Conservation (phyloP, 2,113 vertebrate species). For the Polyodon spathula region DNA sequence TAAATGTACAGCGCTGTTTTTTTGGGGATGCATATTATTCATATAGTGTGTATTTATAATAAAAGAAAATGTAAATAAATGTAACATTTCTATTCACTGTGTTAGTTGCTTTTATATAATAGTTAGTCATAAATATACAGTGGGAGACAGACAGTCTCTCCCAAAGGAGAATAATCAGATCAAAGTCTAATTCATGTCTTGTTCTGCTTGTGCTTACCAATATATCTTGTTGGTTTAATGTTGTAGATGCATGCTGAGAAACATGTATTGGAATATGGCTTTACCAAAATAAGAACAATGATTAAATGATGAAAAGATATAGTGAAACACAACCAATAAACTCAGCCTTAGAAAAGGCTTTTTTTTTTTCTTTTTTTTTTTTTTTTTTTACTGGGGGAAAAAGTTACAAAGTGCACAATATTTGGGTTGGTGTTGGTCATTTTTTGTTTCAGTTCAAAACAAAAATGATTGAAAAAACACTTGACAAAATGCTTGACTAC, state of each 20-base stretch:
- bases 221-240: neutral
- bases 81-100: neutral
- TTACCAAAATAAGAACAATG: too few species aligned
- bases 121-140: neutral
- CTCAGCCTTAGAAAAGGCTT: too few species aligned
- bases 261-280: neutral
- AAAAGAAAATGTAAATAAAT: neutral
- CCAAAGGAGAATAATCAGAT: neutral
- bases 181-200: neutral
- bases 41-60: neutral
- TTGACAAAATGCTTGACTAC: too few species aligned
- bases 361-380: too few species aligned
- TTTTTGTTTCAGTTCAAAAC: too few species aligned
- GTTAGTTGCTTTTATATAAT: neutral
- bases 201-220: neutral
- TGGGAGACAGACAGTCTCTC: neutral
- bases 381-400: too few species aligned
- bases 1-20: neutral
- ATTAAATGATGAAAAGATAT: too few species aligned
- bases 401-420: too few species aligned
- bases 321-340: too few species aligned
- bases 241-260: neutral
- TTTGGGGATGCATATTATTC: neutral
- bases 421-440: too few species aligned
- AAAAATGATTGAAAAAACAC: too few species aligned